Conservation (phyloP, 2,888 invertebrate genomes). For the Plusia festucae region DNA sequence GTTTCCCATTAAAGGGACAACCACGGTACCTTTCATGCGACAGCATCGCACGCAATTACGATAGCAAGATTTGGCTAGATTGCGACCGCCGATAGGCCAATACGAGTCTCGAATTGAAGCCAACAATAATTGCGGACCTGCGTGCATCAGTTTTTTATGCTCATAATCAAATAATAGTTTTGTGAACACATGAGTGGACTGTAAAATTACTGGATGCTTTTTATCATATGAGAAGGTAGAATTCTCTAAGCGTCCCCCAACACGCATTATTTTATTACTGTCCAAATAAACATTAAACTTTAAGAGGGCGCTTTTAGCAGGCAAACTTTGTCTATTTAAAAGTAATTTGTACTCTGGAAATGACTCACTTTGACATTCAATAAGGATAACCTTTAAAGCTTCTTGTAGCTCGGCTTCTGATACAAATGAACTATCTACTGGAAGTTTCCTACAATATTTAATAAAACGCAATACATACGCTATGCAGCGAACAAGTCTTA, state of each 20-base stretch:
- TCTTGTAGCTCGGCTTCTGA: not conserved
- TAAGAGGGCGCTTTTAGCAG: not conserved
- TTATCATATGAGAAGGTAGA: conserved; percentile 37
- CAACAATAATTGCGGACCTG: conserved; percentile 32
- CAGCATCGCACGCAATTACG: conserved; percentile 9
- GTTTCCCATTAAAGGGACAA: conserved; percentile 48
- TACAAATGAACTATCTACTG: not conserved
- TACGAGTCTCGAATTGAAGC: conserved; percentile 38
- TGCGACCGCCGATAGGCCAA: conserved; percentile 55
- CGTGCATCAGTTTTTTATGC: conserved; percentile 49
- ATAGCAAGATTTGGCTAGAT: conserved; percentile 27
- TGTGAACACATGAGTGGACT: conserved; percentile 54
- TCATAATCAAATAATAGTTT: conserved; percentile 44
- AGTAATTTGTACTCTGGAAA: not conserved
- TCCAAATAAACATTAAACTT: conserved; percentile 1
- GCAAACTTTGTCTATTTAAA: not conserved
- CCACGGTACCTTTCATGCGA: conserved; percentile 19
- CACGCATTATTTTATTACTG: not conserved
- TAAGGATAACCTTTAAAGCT: not conserved
- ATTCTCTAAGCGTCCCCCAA: no score
- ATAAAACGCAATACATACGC: conserved; percentile 12
- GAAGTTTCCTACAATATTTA: not conserved
- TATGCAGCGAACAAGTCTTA: conserved; percentile 13
- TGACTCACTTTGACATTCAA: not conserved
- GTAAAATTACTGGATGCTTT: conserved; percentile 58